Conservation (phyloP, 2,797 vertebrate species). For the Ispidina lecontei region DNA sequence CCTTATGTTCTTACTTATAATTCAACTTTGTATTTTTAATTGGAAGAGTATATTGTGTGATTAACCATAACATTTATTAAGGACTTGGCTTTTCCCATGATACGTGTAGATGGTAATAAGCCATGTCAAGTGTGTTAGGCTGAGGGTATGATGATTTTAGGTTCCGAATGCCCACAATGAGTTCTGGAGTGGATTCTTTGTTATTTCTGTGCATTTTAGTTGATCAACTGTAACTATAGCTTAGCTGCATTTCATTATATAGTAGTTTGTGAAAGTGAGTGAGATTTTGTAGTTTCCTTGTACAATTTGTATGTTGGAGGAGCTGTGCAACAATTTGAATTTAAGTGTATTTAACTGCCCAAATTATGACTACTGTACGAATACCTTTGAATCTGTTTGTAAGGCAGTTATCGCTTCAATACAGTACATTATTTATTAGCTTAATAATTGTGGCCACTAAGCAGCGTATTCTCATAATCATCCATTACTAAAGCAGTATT, state of each 20-base stretch:
- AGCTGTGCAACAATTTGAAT: not conserved
- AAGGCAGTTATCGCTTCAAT: not conserved
- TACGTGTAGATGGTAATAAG: not conserved
- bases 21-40: not conserved
- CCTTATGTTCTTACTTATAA: not conserved
- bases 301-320: not conserved
- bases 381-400: not conserved
- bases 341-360: not conserved
- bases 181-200: not conserved
- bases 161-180: not conserved
- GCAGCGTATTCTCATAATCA: not conserved
- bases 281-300: not conserved
- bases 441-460: not conserved
- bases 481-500: not conserved
- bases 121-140: not conserved
- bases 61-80: not conserved
- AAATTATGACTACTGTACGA: not conserved
- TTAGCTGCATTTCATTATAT: not conserved
- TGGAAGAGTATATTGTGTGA: rapidly evolving
- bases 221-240: not conserved
- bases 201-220: not conserved
- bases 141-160: not conserved
- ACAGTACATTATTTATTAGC: not conserved
- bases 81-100: not conserved
- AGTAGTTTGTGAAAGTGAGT: not conserved